A percentile compares a stretch with the other conserved stretches of the same genome.
These are phyloP conservation scores for Lanistes nyassanus DNA, from an alignment of 1,140 invertebrate species.

Conservation along the genomic window DNA sequence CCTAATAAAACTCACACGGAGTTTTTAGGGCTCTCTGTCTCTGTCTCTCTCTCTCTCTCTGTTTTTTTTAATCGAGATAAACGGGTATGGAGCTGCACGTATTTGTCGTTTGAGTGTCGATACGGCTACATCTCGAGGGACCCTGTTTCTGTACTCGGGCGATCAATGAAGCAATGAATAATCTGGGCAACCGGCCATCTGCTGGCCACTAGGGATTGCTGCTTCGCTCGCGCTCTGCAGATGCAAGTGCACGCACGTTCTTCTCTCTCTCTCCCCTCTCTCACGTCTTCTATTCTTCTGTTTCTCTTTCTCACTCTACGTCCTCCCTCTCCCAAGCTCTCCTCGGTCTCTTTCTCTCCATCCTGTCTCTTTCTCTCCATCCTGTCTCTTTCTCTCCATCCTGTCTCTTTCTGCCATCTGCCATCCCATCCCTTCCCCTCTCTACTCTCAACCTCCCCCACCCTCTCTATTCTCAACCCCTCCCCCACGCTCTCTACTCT, in stretches of 20 bases:
- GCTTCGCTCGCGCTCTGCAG: no score
- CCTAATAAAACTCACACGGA: background rate
- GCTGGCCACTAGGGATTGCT: no score
- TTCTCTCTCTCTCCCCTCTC: slow-evolving; percentile 11
- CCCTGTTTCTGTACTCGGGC: no score
- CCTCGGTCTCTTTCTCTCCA: slow-evolving; percentile 1
- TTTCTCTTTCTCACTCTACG: background rate
- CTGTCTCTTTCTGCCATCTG: background rate
- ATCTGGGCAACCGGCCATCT: no score
- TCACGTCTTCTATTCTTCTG: background rate
- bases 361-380: slow-evolving; percentile 6
- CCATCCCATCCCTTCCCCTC: background rate
- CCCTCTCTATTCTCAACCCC: background rate
- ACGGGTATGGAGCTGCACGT: no score
- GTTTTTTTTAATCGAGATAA: background rate
- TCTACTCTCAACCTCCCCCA: background rate
- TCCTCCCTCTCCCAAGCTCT: background rate
- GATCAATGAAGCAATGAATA: no score
- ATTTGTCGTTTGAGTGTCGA: no score
- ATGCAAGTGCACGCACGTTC: background rate
- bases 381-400: background rate
- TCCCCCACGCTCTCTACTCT: background rate
- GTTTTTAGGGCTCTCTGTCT: background rate
- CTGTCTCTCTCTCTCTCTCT: slow-evolving; percentile 5
- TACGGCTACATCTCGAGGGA: no score